A percentile compares a stretch with the other conserved stretches of the same genome.
Conservation (phyloP, 2,888 invertebrate genomes). For the Nemapogon koenigi region DNA sequence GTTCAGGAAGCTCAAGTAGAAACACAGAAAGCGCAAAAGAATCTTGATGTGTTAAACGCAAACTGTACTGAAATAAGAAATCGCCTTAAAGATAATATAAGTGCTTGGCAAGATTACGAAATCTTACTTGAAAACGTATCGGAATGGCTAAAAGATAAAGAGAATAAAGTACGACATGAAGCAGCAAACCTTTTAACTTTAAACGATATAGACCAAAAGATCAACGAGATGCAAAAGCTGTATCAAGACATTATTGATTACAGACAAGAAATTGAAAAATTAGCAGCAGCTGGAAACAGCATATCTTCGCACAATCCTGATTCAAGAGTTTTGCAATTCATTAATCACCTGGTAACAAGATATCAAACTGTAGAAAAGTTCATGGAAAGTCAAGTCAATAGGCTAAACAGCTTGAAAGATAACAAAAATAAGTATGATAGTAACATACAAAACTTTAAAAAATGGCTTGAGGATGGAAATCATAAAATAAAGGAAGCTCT, state of each 20-base stretch:
- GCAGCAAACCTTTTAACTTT: conserved; percentile 74
- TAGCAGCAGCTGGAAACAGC: conserved; percentile 73
- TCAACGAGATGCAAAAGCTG: conserved; percentile 69
- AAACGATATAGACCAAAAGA: conserved; percentile 72
- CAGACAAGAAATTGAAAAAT: conserved; percentile 69
- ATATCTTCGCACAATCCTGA: conserved; percentile 82
- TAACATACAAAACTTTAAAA: conserved; percentile 72
- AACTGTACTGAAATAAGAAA: conserved; percentile 73
- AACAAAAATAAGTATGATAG: conserved; percentile 74
- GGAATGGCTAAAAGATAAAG: conserved; percentile 80
- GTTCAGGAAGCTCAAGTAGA: conserved; percentile 72
- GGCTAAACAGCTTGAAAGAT: conserved; percentile 72
- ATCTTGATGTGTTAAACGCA: conserved; percentile 73
- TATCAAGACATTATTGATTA: conserved; percentile 70
- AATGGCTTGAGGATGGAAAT: conserved; percentile 81
- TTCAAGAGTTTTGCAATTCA: conserved; percentile 81
- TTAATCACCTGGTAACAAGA: conserved; percentile 77
- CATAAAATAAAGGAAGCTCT: conserved; percentile 76
- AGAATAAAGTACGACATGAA: conserved; percentile 76
- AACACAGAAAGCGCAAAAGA: conserved; percentile 72
- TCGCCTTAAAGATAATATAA: conserved; percentile 72
- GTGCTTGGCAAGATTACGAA: conserved; percentile 84
- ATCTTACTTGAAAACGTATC: conserved; percentile 74
- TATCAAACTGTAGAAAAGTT: conserved; percentile 79
- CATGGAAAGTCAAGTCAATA: conserved; percentile 71